Evolutionary conservation across 2,113 vertebrate genomes (phyloP).

Genomic region (Pavo muticus): DNA sequence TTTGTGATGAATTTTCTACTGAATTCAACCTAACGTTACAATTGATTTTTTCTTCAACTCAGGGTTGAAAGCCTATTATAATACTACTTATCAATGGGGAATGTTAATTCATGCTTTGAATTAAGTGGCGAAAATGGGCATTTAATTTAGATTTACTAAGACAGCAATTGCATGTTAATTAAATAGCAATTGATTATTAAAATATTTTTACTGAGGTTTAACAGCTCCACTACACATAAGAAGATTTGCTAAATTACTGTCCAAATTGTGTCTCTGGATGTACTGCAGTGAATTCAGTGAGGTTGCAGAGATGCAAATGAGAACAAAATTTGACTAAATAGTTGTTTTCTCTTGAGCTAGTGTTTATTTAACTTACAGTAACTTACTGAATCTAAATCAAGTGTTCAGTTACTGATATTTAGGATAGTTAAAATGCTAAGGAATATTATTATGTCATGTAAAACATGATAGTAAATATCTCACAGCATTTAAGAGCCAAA

Average conservation of each 20-base stretch:
- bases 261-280: neutral
- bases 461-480: conserved; percentile 18
- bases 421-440: neutral
- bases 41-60: conserved; percentile 44
- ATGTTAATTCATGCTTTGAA: conserved; percentile 46
- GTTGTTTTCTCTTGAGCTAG: neutral
- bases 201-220: conserved; percentile 55
- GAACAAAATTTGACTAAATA: neutral
- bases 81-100: conserved; percentile 47
- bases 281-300: neutral
- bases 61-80: conserved; percentile 45
- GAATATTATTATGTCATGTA: neutral
- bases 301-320: neutral
- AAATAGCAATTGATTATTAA: conserved; percentile 61
- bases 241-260: neutral
- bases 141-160: conserved; percentile 70
- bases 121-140: conserved; percentile 63
- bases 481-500: neutral
- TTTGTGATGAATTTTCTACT: conserved; percentile 37
- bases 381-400: neutral
- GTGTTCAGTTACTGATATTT: neutral
- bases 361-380: neutral
- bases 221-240: neutral
- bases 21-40: conserved; percentile 39
- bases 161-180: conserved; percentile 56